Evolutionary conservation across 2,888 invertebrate species (phyloP).

Genomic region (Sericinus montela): DNA sequence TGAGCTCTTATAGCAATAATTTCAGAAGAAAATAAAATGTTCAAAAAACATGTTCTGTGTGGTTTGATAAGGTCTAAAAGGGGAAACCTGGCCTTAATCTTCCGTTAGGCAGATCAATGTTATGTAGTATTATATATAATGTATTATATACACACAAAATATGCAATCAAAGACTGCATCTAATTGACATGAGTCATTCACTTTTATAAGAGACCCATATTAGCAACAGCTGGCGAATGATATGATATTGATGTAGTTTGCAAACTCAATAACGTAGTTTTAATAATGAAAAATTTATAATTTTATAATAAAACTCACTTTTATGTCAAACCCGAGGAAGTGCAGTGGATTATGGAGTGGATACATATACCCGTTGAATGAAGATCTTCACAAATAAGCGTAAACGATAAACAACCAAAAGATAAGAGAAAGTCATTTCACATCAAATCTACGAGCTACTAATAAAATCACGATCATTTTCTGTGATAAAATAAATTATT

Average conservation of each 20-base stretch:
- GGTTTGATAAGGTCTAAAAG: too few species aligned
- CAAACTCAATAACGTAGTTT: neutral
- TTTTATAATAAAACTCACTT: constrained; percentile 26
- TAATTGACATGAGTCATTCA: constrained; percentile 13
- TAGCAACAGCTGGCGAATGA: neutral
- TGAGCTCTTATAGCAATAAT: too few species aligned
- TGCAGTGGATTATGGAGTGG: constrained; percentile 24
- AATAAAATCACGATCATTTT: constrained; percentile 64
- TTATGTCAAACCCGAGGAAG: constrained; percentile 23
- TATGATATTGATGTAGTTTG: neutral
- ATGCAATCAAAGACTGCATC: constrained; percentile 2
- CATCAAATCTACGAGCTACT: constrained; percentile 49
- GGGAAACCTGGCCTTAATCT: too few species aligned
- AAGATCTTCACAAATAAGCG: constrained; percentile 25
- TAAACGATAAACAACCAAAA: constrained; percentile 23
- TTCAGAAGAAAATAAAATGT: too few species aligned
- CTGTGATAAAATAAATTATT: constrained; percentile 44
- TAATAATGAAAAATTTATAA: neutral
- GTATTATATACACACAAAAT: neutral
- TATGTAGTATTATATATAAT: too few species aligned
- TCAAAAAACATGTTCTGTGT: too few species aligned
- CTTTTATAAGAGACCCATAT: neutral
- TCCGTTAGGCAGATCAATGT: too few species aligned
- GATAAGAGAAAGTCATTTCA: constrained; percentile 43
- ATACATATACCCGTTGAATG: constrained; percentile 27